Conservation (phyloP, 2,888 invertebrate species). For the Anaspis maculata region DNA sequence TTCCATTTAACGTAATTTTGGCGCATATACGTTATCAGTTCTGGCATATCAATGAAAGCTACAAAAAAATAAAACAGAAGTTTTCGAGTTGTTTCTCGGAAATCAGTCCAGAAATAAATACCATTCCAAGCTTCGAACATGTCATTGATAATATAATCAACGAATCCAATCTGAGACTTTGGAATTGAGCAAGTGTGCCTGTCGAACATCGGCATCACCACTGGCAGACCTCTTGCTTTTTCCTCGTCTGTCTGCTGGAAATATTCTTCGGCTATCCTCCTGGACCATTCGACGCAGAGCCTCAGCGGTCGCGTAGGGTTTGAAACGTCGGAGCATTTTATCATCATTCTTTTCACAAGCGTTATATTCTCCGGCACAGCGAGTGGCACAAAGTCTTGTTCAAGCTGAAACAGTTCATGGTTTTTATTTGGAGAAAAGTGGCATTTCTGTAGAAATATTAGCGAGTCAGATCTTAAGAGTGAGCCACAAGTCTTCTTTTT, state of each 20-base stretch:
- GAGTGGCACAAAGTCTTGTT: slow-evolving; percentile 32
- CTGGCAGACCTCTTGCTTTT: slow-evolving; percentile 77
- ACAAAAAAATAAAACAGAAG: slow-evolving; percentile 25
- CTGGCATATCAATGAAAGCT: slow-evolving; percentile 92
- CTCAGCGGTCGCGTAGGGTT: slow-evolving; percentile 87
- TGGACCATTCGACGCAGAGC: slow-evolving; percentile 86
- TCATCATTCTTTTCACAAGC: slow-evolving; percentile 90
- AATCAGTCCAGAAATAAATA: slow-evolving; percentile 34
- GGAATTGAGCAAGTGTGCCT: slow-evolving; percentile 91
- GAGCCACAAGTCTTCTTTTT: too few species aligned
- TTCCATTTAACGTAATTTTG: slow-evolving; percentile 89
- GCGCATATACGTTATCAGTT: slow-evolving; percentile 74
- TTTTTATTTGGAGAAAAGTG: too few species aligned
- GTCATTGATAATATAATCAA: slow-evolving; percentile 94
- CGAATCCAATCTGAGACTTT: slow-evolving; percentile 94
- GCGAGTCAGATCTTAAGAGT: too few species aligned
- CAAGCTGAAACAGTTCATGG: slow-evolving; percentile 5
- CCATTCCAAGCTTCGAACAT: slow-evolving; percentile 98
- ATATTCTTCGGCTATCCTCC: slow-evolving; percentile 94
- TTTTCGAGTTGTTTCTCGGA: too few species aligned
- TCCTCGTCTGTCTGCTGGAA: slow-evolving; percentile 97
- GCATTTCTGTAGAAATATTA: too few species aligned
- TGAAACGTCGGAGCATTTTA: slow-evolving; percentile 96
- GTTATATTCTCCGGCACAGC: slow-evolving; percentile 72
- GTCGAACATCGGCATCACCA: slow-evolving; percentile 99